Evolutionary conservation across 2,888 invertebrate species (phyloP), one percentile per base, ranked within the genome.

Genomic region (Ferdinandea cuprea): DNA sequence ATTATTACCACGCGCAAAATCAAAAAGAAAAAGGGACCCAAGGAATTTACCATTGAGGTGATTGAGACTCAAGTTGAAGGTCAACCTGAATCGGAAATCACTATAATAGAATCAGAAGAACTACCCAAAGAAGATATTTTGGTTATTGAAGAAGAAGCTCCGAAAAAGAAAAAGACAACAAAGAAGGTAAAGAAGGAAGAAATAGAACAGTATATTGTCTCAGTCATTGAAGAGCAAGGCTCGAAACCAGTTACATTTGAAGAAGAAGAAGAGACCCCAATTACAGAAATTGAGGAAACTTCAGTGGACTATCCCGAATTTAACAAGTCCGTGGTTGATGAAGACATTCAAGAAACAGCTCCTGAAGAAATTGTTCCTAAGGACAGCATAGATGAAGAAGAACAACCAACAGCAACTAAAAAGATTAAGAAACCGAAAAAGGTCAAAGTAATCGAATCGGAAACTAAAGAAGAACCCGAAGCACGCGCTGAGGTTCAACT

Each of bases 381-480:
- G 46, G 19, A 25, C 7, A 9, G 35, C 1, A 25, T 52, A 30
- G 77, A 72, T 8, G 1, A 32, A 7, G 87, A 77, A 25, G 58
- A 58, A 42, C 68, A 63, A 15, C 30, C 37, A 13, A 11, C 9
- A 9, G 77, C 80, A 40, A 74, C 83, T 54, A 63, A 85, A 6
- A 87, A 86, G 17, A n/a, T 46, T 1, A 66, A 66, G 17, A 86
- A 86, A 68, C 76, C 80, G 1, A 79, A 92, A 92, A 1, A 93
- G 93, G 56, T 90, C 92, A 85, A 86, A 30, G 71, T 84, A 1
- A 44, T 58, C n/a, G 72, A 68, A 32, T 46, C 81, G 0, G 68
- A 92, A 92, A 0, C 89, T 91, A 90, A 92, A 87, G 90, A 91
- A 0, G 91, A 92, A 86, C 89, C 93, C 66, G 93, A 93, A 88